Percentiles rank a stretch among this genome's conserved stretches.
Evolutionary conservation across 2,113 vertebrate genomes (phyloP).

Genomic region (Paradisaea rubra): DNA sequence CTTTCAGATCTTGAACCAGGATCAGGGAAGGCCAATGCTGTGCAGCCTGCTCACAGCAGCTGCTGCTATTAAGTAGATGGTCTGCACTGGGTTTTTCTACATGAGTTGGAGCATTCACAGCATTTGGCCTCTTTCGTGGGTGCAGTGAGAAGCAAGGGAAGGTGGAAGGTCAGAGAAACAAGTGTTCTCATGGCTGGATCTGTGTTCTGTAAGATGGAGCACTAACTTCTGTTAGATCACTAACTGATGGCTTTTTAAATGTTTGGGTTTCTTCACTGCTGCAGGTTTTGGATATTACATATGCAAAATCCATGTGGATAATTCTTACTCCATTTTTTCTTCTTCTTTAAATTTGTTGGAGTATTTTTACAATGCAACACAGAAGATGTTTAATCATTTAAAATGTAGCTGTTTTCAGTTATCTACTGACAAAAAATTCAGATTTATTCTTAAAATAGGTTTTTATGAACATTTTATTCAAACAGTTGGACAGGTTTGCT

Average conservation of each 20-base stretch:
- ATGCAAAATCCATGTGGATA: not conserved
- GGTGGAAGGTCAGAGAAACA: not conserved
- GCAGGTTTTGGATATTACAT: not conserved
- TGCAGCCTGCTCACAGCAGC: not conserved
- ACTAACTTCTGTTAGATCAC: not conserved
- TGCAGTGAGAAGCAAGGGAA: not conserved
- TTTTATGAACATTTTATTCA: not conserved
- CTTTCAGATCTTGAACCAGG: not conserved
- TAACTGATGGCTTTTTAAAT: not conserved
- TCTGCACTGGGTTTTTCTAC: accelerated
- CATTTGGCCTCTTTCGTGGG: not conserved
- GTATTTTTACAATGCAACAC: not conserved
- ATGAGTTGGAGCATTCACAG: not conserved
- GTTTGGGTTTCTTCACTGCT: not conserved
- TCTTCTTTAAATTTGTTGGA: not conserved
- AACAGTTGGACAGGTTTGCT: not conserved
- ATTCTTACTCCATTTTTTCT: not conserved
- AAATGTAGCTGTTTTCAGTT: not conserved
- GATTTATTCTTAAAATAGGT: not conserved
- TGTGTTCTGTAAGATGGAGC: not conserved
- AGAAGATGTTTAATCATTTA: not conserved
- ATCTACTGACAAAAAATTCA: not conserved
- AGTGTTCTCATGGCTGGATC: not conserved
- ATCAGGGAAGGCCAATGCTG: not conserved
- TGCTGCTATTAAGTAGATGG: not conserved